phyloP scores from a whole-genome alignment of 2,797 vertebrate species.

The Okamejei kenojei region DNA sequence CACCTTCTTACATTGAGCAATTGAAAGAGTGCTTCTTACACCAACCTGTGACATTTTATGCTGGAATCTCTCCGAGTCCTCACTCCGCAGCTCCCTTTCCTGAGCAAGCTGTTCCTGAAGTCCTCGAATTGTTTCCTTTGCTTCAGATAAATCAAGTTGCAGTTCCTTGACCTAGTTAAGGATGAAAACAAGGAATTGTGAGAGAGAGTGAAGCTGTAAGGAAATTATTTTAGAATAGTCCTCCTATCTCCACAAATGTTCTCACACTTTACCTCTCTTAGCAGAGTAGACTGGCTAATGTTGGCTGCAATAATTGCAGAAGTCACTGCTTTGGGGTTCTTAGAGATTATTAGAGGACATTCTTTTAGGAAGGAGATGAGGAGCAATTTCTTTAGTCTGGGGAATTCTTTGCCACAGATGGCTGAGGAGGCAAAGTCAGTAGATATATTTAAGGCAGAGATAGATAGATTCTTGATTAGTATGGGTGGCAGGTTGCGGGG shows the following conservation, averaged over 20 bases:
- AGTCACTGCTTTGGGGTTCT: not conserved
- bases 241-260: not conserved
- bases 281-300: not conserved
- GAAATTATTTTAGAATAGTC: not conserved
- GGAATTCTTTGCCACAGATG: no score
- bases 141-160: constrained; percentile 63
- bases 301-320: not conserved
- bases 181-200: not conserved
- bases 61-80: constrained; percentile 65
- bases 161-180: constrained; percentile 64
- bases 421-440: no score
- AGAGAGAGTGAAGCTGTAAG: not conserved
- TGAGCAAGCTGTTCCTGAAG: constrained; percentile 70
- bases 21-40: not conserved
- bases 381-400: no score
- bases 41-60: constrained; percentile 72
- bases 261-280: no score
- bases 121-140: constrained; percentile 62
- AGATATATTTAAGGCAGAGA: no score
- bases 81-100: constrained; percentile 67
- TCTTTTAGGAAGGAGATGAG: no score
- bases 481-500: no score
- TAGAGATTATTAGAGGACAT: no score
- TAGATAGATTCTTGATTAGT: no score
- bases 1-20: not conserved